phyloP scores from a whole-genome alignment of 2,113 vertebrate genomes.

The Alexandromys fortis region DNA sequence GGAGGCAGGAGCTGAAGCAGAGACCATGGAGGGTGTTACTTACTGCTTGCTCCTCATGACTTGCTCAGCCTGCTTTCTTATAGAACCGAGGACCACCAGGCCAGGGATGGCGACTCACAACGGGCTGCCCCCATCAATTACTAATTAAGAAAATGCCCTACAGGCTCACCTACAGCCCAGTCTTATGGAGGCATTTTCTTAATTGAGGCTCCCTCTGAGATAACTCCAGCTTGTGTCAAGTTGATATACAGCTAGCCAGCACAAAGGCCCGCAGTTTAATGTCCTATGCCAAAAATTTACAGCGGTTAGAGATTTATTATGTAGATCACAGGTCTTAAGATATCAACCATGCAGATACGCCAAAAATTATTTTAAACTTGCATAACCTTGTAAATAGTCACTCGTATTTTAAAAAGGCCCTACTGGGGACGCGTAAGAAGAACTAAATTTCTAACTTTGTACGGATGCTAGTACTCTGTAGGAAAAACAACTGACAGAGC shows the following conservation, averaged over 20 bases:
- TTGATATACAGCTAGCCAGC: neutral
- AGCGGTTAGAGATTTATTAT: neutral
- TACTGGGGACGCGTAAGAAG: neutral
- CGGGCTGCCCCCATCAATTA: neutral
- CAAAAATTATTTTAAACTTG: neutral
- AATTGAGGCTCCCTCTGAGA: neutral
- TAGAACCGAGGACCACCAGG: neutral
- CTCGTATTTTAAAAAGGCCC: neutral
- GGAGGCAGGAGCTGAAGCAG: neutral
- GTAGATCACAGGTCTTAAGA: neutral
- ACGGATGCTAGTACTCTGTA: neutral
- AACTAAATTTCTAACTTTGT: slow-evolving; percentile 2
- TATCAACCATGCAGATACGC: neutral
- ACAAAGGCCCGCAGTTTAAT: neutral
- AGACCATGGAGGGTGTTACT: no score
- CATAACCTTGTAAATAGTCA: neutral
- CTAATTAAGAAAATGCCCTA: neutral
- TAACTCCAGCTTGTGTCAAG: neutral
- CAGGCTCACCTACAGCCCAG: neutral
- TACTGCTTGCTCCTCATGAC: neutral
- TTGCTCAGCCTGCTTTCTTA: neutral
- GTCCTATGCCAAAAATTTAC: neutral
- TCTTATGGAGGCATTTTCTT: neutral
- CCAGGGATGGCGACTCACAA: neutral
- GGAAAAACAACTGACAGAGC: neutral